phyloP scores from a whole-genome alignment of 2,888 invertebrate species.

The Serripes groenlandicus region DNA sequence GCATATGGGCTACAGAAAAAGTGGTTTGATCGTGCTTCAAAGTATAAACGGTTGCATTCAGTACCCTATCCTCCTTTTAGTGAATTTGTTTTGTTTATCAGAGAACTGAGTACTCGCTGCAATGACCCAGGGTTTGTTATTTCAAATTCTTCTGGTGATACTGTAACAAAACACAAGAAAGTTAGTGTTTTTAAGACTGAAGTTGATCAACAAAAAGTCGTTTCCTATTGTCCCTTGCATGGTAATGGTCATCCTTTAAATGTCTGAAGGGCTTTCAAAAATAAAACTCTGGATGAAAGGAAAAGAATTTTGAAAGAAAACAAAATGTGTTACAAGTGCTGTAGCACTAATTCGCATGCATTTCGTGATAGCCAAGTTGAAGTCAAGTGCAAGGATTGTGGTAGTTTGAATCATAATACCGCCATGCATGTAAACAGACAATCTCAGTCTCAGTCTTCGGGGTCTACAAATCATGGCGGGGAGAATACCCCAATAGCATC shows the following conservation, averaged over 20 bases:
- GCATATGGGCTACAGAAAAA: slow-evolving; percentile 40
- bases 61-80: slow-evolving; percentile 30
- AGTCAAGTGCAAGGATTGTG: neutral
- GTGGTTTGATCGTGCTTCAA: slow-evolving; percentile 28
- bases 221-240: slow-evolving; percentile 9
- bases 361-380: neutral
- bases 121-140: slow-evolving; percentile 31
- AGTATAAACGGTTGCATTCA: slow-evolving; percentile 23
- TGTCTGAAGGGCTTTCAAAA: slow-evolving; percentile 10
- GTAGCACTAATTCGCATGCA: neutral
- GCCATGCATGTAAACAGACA: slow-evolving; percentile 7
- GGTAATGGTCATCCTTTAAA: slow-evolving; percentile 2
- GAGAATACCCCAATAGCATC: slow-evolving; percentile 11
- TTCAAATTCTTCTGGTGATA: neutral
- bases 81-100: slow-evolving; percentile 25
- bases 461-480: slow-evolving; percentile 23
- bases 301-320: slow-evolving; percentile 17
- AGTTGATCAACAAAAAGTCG: too few relatives aligned
- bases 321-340: slow-evolving; percentile 9
- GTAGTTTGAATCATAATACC: neutral
- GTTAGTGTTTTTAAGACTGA: too few relatives aligned
- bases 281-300: neutral
- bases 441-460: neutral
- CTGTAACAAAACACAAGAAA: neutral
- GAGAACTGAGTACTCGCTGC: slow-evolving; percentile 19